Evolutionary conservation across 2,888 invertebrate genomes (phyloP).

Genomic region (Pterobdella sp.): DNA sequence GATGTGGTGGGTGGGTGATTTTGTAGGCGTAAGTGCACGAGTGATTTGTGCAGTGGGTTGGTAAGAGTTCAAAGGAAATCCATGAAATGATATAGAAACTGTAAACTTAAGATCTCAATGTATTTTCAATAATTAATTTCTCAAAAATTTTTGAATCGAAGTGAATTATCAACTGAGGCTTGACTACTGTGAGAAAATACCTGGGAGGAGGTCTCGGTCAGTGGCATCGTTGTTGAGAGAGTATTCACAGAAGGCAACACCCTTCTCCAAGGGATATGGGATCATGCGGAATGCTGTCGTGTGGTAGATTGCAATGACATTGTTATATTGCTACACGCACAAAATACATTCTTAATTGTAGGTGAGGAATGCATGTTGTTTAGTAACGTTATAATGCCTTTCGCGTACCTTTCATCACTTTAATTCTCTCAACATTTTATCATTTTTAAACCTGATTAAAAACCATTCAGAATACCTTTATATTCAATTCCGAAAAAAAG

Average conservation of each 20-base stretch:
- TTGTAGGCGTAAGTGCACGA: not conserved
- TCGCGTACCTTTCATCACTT: no score
- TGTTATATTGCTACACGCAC: not conserved
- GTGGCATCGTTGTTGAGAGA: constrained; percentile 85
- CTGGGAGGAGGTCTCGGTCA: constrained; percentile 76
- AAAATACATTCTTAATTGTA: not conserved
- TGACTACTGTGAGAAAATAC: constrained; percentile 44
- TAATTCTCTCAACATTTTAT: not conserved
- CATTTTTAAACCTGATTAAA: not conserved
- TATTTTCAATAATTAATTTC: no score
- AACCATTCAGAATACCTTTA: not conserved
- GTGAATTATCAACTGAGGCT: not conserved
- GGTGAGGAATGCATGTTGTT: no score
- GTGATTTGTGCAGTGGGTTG: not conserved
- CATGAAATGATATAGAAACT: not conserved
- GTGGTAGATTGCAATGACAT: not conserved
- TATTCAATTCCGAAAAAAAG: not conserved
- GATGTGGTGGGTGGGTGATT: not conserved
- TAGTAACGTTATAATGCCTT: no score
- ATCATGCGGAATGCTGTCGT: constrained; percentile 70
- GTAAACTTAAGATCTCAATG: not conserved
- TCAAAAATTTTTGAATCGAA: not conserved
- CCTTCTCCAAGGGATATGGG: constrained; percentile 78
- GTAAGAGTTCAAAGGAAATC: not conserved
- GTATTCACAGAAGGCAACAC: constrained; percentile 83